Conservation (phyloP, 2,113 vertebrate genomes). For the Phylloscopus whistleri region DNA sequence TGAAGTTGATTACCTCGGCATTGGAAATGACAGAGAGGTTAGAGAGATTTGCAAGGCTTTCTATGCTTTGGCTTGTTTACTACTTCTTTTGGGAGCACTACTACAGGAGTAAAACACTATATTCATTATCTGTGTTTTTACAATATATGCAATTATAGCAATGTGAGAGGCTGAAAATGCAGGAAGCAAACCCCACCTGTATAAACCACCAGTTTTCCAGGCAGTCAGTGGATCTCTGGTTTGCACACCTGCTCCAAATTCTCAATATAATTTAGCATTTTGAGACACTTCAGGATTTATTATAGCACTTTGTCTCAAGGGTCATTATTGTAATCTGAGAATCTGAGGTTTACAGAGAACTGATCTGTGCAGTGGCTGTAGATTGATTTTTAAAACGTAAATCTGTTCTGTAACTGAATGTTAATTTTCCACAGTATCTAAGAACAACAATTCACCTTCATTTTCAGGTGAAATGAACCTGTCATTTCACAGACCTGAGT, state of each 20-base stretch:
- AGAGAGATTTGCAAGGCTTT: not conserved
- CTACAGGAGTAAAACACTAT: not conserved
- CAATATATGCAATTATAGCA: not conserved
- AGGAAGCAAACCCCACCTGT: conserved; percentile 1
- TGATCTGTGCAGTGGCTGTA: not conserved
- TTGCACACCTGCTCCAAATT: conserved; percentile 17
- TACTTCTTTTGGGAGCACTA: not conserved
- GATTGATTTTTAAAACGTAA: not conserved
- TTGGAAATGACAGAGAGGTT: not conserved
- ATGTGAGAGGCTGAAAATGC: not conserved
- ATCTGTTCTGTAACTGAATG: not conserved
- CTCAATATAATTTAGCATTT: not conserved
- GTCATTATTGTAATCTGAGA: not conserved
- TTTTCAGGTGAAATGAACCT: too few species aligned
- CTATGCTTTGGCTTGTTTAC: not conserved
- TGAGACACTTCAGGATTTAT: not conserved
- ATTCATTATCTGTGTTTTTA: not conserved
- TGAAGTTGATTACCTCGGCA: not conserved
- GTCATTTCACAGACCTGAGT: not conserved
- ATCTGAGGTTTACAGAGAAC: not conserved
- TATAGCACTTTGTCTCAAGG: not conserved
- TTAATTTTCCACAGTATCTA: not conserved
- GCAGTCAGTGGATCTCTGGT: not conserved
- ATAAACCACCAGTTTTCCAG: not conserved
- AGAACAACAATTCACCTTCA: not conserved